Percentiles rank a stretch among this genome's conserved stretches.
Evolutionary conservation across 2,113 vertebrate species (phyloP).

Genomic region (Stigmatopora argus): DNA sequence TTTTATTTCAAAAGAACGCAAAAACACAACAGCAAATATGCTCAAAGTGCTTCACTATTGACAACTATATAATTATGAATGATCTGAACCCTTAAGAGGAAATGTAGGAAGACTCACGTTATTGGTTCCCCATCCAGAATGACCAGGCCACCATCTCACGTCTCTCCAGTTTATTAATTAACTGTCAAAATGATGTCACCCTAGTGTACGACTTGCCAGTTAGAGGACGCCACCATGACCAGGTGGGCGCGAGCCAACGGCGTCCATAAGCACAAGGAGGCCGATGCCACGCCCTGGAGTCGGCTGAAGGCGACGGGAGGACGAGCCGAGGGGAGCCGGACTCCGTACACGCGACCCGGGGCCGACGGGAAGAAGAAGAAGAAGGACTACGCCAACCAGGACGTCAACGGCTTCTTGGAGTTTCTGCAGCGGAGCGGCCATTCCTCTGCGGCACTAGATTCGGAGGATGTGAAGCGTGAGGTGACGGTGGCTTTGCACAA

Average conservation of each 20-base stretch:
- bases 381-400: slow-evolving; percentile 75
- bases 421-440: slow-evolving; percentile 65
- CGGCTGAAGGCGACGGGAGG: slow-evolving; percentile 54
- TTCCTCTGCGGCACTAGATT: slow-evolving; percentile 9
- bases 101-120: too few species aligned
- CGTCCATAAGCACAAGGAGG: slow-evolving; percentile 64
- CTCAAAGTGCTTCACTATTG: too few species aligned
- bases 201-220: too few species aligned
- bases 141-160: too few species aligned
- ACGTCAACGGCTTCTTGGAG: slow-evolving; percentile 87
- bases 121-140: too few species aligned
- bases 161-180: too few species aligned
- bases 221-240: slow-evolving; percentile 72
- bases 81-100: too few species aligned
- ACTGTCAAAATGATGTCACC: too few species aligned
- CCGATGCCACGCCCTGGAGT: slow-evolving; percentile 83
- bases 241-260: slow-evolving; percentile 81
- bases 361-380: slow-evolving; percentile 64
- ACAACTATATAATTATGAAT: too few species aligned
- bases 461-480: slow-evolving; percentile 54
- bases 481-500: slow-evolving; percentile 72
- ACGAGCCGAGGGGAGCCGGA: neutral
- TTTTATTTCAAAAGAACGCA: too few species aligned
- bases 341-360: slow-evolving; percentile 38
- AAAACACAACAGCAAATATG: too few species aligned